Base-by-base conservation (phyloP, 1,140 invertebrate species). In the Danaus plexippus region DNA sequence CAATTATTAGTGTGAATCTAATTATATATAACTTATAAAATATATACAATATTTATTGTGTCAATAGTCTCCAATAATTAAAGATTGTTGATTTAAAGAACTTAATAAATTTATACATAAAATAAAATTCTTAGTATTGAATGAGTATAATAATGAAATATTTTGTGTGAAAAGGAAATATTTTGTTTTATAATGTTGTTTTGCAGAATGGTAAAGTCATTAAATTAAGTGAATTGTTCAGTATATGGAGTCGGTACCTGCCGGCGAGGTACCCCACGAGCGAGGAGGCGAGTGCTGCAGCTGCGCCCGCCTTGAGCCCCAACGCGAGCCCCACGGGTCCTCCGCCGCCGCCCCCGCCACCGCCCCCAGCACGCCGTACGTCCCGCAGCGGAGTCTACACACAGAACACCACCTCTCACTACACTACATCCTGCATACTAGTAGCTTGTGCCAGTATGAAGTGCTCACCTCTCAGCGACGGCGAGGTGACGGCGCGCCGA, bases 381-480 rank as follows among this genome's bases (percentile, higher is more conserved):
- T 64, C 48, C 69, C 71, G 43, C 61, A 68, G 9, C 69, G 63
- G 64, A 56, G 73, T 61, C 43, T 85, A 74, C 15, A 54, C 0
- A 73, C 62, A 11, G 72, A 66, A 55, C n/a, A 12, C n/a, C n/a
- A 12, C 9, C 32, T n/a, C 12, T 15, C 1, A 15, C 3, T 15
- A 15, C 1, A 3, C 15, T 15, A 15, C 15, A 9, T 11, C 40
- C 43, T 9, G 9, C 10, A 10, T 11, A 2, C 11, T n/a, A 12
- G 9, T 11, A 0, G 8, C 44, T 11, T 8, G 11, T 11, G 9
- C 41, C 12, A 18, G 11, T 41, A 41, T 15, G 11, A 13, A 11
- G 1, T 9, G 51, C 55, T 10, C 89, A 91, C 72, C 88, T 90
- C 11, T 91, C 89, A 9, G 93, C 93, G 75, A 89, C 83, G n/a